Evolutionary conservation across 2,797 vertebrate genomes (phyloP).

Genomic region (Xenops minutus): DNA sequence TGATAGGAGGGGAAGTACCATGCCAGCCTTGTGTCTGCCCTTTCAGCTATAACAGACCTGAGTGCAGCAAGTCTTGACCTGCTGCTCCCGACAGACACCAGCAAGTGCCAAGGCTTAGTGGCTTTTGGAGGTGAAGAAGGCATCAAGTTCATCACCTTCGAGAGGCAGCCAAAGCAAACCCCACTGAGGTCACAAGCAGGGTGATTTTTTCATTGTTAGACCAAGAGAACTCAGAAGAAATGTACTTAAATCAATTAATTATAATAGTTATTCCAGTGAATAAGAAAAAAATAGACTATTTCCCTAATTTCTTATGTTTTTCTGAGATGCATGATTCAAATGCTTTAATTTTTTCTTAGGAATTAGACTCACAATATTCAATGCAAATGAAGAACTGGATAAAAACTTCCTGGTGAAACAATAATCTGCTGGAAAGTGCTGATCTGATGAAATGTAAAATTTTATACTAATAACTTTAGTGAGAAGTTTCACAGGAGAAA

Average conservation of each 20-base stretch:
- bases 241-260: not conserved
- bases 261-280: not conserved
- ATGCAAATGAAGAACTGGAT: not conserved
- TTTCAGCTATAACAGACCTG: not conserved
- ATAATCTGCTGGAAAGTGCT: not conserved
- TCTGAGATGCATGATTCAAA: not conserved
- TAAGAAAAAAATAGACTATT: not conserved
- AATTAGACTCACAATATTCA: not conserved
- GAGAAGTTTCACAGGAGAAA: not conserved
- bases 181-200: not conserved
- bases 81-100: not conserved
- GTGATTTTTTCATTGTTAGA: not conserved
- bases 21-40: not conserved
- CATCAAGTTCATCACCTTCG: not conserved
- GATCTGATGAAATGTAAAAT: not conserved
- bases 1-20: fast-evolving
- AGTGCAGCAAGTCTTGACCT: not conserved
- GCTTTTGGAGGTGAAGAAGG: not conserved
- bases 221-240: not conserved
- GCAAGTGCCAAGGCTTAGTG: not conserved
- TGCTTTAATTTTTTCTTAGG: not conserved
- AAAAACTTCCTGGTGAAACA: not conserved
- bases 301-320: not conserved
- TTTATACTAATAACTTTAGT: not conserved
- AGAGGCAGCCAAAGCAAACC: not conserved